phyloP scores from a whole-genome alignment of 2,113 vertebrate species.

The Synodontis membranacea region DNA sequence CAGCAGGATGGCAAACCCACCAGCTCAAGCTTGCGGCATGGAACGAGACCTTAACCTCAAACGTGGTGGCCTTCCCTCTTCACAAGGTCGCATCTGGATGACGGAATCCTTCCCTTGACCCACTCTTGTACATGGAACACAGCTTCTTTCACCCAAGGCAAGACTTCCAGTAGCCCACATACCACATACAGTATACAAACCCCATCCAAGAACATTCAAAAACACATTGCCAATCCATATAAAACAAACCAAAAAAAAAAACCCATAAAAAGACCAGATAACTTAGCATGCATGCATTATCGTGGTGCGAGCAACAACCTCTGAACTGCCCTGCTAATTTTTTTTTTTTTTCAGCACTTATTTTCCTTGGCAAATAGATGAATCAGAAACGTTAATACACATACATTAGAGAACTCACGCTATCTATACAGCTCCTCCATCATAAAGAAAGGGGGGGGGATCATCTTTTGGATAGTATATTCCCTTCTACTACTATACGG shows the following conservation, averaged over 20 bases:
- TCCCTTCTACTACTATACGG: constrained; percentile 41
- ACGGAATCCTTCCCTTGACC: neutral
- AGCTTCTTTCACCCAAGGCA: constrained; percentile 16
- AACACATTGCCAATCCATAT: constrained; percentile 47
- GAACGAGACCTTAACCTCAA: constrained; percentile 47
- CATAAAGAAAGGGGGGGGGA: constrained; percentile 37
- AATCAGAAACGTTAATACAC: constrained; percentile 49
- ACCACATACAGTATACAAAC: constrained; percentile 41
- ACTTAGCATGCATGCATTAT: constrained; percentile 65
- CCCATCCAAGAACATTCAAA: constrained; percentile 46
- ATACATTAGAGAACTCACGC: constrained; percentile 50
- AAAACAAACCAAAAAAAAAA: constrained; percentile 12
- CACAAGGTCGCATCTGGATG: neutral
- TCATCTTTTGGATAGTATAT: constrained; percentile 31
- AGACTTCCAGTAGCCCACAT: constrained; percentile 19
- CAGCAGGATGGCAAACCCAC: constrained; percentile 66
- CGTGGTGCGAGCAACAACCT: constrained; percentile 53
- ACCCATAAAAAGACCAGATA: constrained; percentile 34
- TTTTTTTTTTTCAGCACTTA: constrained; percentile 22
- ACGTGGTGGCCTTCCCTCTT: constrained; percentile 57
- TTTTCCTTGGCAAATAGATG: constrained; percentile 46
- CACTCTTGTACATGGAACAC: neutral
- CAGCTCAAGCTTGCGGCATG: constrained; percentile 35
- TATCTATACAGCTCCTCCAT: constrained; percentile 51
- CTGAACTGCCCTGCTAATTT: constrained; percentile 39